Base-by-base conservation (phyloP, 2,888 invertebrate genomes). In the Drosophila neoperkinsi region DNA sequence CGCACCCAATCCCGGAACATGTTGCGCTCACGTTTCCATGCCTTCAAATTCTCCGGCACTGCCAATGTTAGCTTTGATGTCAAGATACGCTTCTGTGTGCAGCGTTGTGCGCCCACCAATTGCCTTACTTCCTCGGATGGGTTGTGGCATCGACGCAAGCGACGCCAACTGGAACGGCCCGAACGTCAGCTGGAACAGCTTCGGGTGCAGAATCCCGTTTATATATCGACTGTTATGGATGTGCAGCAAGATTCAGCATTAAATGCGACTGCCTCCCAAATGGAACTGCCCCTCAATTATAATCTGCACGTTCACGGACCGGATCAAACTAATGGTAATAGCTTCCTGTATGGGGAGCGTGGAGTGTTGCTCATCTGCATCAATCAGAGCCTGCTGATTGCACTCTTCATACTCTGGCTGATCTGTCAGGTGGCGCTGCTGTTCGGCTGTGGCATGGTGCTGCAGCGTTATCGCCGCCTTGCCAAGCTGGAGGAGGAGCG, bases 41-140 rank as follows among this genome's bases (percentile, higher is more conserved):
- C 97, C 0, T 98, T 98, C 93, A 96, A 97, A 77, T 98, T 98
- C 93, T 96, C 97, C 0, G 95, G 96, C 16, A 97, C 97, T n/a
- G 95, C 96, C 36, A 94, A 97, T 9, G 96, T 98, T 0, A 94
- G 96, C 74, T 98, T 98, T 91, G 96, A 96, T 83, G 95, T 97
- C 3, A 96, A 96, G 93, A 96, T 98, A 16, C 96, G 96, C 75
- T 97, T 97, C 92, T 98, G 98, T 90, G 94, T 95, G n/a, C 94
- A 94, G 3, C 77, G 70, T 2, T 98, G 98, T 90, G 94, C 94
- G 28, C 94, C 95, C 86, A 96, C 96, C 10, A 93, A 94, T 76
- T 95, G 94, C 80, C 90, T 92, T 11, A 92, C 93, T 68, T 36
- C 57, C 36, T 53, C 70, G 7, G 60, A 31, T 25, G 76, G 56